Evolutionary conservation across 2,888 invertebrate genomes (phyloP).

Genomic region (Alitta virens): DNA sequence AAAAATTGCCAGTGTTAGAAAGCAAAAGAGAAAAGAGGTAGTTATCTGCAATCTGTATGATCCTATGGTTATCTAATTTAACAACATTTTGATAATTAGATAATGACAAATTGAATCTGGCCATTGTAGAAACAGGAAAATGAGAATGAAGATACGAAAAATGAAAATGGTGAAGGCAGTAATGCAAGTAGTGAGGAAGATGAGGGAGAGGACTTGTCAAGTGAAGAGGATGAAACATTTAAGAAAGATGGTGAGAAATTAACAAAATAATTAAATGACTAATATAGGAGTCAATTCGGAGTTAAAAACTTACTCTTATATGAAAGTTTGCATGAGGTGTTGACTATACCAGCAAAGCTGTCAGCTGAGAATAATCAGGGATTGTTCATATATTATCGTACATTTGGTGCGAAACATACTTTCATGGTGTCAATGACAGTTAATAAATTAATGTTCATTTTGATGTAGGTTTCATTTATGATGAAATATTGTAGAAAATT

Average conservation of each 20-base stretch:
- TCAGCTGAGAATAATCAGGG: too few species aligned
- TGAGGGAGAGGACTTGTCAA: conserved; percentile 14
- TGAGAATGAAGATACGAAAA: too few species aligned
- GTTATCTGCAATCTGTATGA: too few species aligned
- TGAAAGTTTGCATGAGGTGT: too few species aligned
- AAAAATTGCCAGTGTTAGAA: conserved; percentile 69
- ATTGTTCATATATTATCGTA: background rate
- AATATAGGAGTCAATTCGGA: background rate
- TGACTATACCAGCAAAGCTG: too few species aligned
- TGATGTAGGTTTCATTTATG: background rate
- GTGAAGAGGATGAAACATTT: conserved; percentile 7
- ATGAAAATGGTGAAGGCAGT: background rate
- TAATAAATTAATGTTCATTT: background rate
- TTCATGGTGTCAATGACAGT: background rate
- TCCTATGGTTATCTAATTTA: too few species aligned
- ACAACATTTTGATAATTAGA: too few species aligned
- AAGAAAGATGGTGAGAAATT: conserved; percentile 20
- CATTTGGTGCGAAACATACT: background rate
- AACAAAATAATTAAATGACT: background rate
- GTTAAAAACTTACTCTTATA: background rate
- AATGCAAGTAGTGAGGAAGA: conserved; percentile 11
- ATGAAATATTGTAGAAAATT: too few species aligned
- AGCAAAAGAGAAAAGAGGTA: conserved; percentile 58
- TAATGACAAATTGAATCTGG: too few species aligned
- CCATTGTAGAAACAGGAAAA: too few species aligned